Base-by-base conservation (phyloP, 1,140 invertebrate genomes). In the Charaxes varanes region DNA sequence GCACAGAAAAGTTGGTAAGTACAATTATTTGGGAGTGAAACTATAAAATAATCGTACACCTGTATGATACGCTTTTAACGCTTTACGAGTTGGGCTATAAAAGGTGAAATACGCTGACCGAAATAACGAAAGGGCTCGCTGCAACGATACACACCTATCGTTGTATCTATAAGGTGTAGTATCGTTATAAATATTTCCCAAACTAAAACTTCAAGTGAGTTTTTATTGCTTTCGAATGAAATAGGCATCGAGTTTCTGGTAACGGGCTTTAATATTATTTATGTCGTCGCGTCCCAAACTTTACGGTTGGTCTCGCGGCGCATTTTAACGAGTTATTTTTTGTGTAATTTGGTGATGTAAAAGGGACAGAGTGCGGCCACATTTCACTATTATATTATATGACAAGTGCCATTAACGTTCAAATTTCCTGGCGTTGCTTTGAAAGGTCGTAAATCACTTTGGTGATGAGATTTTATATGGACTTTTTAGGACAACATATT, bases 241-340 rank as follows among this genome's bases (percentile, higher is more conserved):
- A 53, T 43, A 52, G 37, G 50, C 53, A 38, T 61, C 40, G 47
- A 51, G 49, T 62, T 67, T 65, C 59, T 66, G 53, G 59, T 53
- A 57, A 38, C 45, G 38, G 51, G 47, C 51, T 57, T 64, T 62
- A 53, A 73, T 70, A 77, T 73, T 77, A 77, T 77, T 77, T 77
- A 77, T 72, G 69, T 72, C 72, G 62, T 63, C 67, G 64, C 52
- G 47, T 68, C 59, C 37, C 58, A 42, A 48, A 64, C 28, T 77
- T 77, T 63, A 74, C 63, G 72, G 72, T 63, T 59, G 44, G 53
- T 46, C 53, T 49, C 59, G 53, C 48, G 55, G 62, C 58, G 61
- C 53, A 65, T 68, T 64, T 69, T 71, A 73, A 71, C 61, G 58
- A 71, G 52, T 48, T 50, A 54, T 68, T 67, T 69, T 68, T 58